Conservation (phyloP, 2,888 invertebrate genomes). For the Caenorhabditis uteleia region DNA sequence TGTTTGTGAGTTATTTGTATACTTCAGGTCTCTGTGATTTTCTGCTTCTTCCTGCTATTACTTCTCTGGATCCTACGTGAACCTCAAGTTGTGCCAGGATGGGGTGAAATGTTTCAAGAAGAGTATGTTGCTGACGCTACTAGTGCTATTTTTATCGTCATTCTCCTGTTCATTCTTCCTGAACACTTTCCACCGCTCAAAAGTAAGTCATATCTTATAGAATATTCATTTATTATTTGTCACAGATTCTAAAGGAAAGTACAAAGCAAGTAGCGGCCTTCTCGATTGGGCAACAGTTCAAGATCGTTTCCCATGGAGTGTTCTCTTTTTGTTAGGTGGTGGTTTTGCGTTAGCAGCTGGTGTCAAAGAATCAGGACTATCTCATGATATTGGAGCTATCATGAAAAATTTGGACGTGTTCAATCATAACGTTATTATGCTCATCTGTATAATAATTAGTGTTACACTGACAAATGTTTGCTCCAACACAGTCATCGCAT, state of each 20-base stretch:
- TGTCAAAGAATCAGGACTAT: slow-evolving; percentile 77
- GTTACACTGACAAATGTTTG: slow-evolving; percentile 87
- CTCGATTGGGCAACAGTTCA: slow-evolving; percentile 59
- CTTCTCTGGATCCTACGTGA: slow-evolving; percentile 86
- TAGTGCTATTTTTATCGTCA: slow-evolving; percentile 81
- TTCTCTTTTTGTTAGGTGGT: slow-evolving; percentile 63
- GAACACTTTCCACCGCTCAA: slow-evolving; percentile 73
- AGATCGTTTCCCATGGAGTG: slow-evolving; percentile 63
- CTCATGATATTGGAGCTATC: slow-evolving; percentile 79
- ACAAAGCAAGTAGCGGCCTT: slow-evolving; percentile 39
- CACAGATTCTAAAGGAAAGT: slow-evolving; percentile 9
- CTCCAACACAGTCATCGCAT: slow-evolving; percentile 84
- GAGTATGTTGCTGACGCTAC: slow-evolving; percentile 71
- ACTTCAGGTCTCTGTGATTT: slow-evolving; percentile 27
- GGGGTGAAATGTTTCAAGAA: slow-evolving; percentile 75
- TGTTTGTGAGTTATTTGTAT: not conserved
- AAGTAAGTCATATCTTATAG: not conserved
- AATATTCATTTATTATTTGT: too few relatives aligned
- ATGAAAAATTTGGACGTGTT: slow-evolving; percentile 78
- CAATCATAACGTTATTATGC: slow-evolving; percentile 77
- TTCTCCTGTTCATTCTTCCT: slow-evolving; percentile 84
- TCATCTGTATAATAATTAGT: slow-evolving; percentile 81
- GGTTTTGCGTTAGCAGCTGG: slow-evolving; percentile 66
- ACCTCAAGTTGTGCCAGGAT: slow-evolving; percentile 86
- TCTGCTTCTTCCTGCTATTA: slow-evolving; percentile 79